Conservation (phyloP, 1,140 invertebrate genomes). For the Anastrepha obliqua region DNA sequence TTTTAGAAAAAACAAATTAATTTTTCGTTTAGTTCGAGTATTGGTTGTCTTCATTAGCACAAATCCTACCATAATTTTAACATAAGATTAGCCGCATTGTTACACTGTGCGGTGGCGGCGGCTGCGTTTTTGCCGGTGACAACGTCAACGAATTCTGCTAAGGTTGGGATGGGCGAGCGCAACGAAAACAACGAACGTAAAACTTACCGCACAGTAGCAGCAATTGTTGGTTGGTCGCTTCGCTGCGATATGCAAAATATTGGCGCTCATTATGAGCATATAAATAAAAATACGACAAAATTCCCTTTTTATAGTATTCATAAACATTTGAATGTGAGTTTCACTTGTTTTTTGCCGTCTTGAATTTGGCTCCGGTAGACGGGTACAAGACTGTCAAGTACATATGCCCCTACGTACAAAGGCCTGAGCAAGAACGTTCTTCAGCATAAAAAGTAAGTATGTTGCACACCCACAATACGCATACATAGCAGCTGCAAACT, state of each 20-base stretch:
- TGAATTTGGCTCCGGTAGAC: slow-evolving; percentile 28
- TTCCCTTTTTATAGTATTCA: slow-evolving; percentile 23
- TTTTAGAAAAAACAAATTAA: too few species aligned
- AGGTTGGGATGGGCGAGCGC: too few species aligned
- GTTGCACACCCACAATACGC: slow-evolving; percentile 28
- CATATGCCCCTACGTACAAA: not conserved
- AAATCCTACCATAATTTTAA: too few species aligned
- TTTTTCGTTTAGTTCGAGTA: too few species aligned
- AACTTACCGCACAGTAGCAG: not conserved
- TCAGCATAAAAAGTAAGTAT: not conserved
- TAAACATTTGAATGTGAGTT: slow-evolving; percentile 31
- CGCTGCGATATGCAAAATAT: slow-evolving; percentile 3
- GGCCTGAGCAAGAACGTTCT: not conserved
- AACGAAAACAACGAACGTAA: not conserved
- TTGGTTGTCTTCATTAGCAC: too few species aligned
- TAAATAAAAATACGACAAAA: slow-evolving; percentile 46
- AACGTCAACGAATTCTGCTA: not conserved
- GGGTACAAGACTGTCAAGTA: not conserved
- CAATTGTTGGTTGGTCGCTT: not conserved
- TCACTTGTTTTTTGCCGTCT: not conserved
- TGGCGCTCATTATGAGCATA: slow-evolving; percentile 23
- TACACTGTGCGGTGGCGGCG: slow-evolving; percentile 38
- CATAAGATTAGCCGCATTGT: too few species aligned
- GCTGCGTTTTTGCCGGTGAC: slow-evolving; percentile 47
- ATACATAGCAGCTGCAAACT: slow-evolving; percentile 18